phyloP scores from a whole-genome alignment of 2,888 invertebrate genomes.

The Panorpa germanica region DNA sequence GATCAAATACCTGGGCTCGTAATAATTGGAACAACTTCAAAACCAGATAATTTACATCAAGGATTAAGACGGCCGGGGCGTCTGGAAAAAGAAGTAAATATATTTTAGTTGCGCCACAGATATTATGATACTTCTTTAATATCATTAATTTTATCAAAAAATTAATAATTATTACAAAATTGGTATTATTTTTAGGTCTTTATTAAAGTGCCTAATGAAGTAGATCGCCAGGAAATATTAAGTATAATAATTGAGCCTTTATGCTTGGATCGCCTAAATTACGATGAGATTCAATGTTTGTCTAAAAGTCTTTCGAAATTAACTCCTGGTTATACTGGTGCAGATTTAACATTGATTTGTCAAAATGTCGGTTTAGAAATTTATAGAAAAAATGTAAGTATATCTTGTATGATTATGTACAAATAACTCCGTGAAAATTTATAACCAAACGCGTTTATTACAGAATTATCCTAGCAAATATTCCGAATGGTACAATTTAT shows the following conservation, averaged over 20 bases:
- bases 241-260: conserved; percentile 16
- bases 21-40: conserved; percentile 32
- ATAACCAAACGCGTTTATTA: neutral
- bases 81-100: conserved; percentile 30
- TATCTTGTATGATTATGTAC: neutral
- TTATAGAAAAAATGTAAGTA: conserved; percentile 2
- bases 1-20: conserved; percentile 20
- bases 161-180: conserved; percentile 5
- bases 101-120: neutral
- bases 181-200: conserved; percentile 19
- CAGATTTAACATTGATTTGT: conserved; percentile 30
- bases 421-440: neutral
- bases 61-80: conserved; percentile 30
- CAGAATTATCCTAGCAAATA: conserved; percentile 9
- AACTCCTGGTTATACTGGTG: conserved; percentile 36
- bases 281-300: conserved; percentile 11
- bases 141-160: neutral
- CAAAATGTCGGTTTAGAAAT: conserved; percentile 19
- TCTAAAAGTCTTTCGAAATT: conserved; percentile 21
- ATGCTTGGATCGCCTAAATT: conserved; percentile 10
- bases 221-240: conserved; percentile 25
- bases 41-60: conserved; percentile 26
- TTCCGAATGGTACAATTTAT: neutral
- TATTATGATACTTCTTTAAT: neutral
- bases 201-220: conserved; percentile 26